phyloP scores from a whole-genome alignment of 1,140 invertebrate genomes.

The Cyclina sinensis region DNA sequence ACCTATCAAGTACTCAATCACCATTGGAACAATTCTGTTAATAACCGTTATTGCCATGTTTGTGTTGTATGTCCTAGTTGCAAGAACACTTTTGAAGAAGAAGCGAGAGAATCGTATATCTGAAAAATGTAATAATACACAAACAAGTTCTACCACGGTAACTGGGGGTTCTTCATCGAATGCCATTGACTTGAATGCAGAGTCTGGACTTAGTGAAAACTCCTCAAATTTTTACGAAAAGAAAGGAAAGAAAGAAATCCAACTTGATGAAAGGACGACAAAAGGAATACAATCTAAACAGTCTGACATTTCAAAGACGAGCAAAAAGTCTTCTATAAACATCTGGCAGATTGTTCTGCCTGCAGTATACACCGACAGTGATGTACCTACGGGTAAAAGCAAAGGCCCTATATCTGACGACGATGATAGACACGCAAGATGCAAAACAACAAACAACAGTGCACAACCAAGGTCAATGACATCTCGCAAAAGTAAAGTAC shows the following conservation, averaged over 20 bases:
- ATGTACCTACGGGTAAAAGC: not conserved
- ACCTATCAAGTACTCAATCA: conserved; percentile 11
- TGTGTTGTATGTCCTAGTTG: conserved; percentile 1
- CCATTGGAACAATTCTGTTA: not conserved
- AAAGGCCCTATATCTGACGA: not conserved
- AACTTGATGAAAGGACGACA: not conserved
- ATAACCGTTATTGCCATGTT: conserved; percentile 14
- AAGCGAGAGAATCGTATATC: not conserved
- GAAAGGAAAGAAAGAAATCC: not conserved
- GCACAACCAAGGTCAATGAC: not conserved
- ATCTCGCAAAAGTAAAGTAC: not conserved
- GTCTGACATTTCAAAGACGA: not conserved
- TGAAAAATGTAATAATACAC: not conserved
- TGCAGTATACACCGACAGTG: not conserved
- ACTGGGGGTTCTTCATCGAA: not conserved
- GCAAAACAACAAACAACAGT: not conserved
- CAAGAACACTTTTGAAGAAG: not conserved
- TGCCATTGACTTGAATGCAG: not conserved
- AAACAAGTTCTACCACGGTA: not conserved
- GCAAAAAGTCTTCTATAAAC: not conserved
- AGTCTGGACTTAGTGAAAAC: not conserved
- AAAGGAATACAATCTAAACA: not conserved
- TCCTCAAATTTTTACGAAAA: not conserved
- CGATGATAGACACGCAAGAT: not conserved
- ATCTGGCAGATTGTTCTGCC: not conserved